A percentile compares a stretch with the other conserved stretches of the same genome.
Evolutionary conservation across 2,797 vertebrate genomes (phyloP).

Genomic region (Myripristis murdjan): DNA sequence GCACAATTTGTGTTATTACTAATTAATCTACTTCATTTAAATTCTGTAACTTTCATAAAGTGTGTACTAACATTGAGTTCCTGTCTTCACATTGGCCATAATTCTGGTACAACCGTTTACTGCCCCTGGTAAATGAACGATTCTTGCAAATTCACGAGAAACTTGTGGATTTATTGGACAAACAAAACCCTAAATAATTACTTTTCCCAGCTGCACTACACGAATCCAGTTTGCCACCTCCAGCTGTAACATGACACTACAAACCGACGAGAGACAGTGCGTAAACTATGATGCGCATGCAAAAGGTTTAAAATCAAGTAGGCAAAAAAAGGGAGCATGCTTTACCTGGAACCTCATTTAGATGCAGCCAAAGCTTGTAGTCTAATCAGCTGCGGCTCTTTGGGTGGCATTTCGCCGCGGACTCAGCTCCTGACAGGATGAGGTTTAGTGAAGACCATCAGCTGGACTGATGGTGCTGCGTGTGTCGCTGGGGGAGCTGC

Average conservation of each 20-base stretch:
- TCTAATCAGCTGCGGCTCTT: slow-evolving; percentile 52
- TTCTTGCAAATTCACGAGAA: background rate
- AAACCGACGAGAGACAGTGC: background rate
- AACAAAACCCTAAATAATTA: background rate
- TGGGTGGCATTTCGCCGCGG: slow-evolving; percentile 60
- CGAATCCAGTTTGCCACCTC: background rate
- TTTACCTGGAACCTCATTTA: slow-evolving; percentile 75
- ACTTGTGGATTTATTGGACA: background rate
- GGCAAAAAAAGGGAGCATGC: background rate
- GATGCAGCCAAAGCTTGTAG: slow-evolving; percentile 45
- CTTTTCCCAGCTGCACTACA: background rate
- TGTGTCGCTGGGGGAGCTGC: slow-evolving; percentile 49
- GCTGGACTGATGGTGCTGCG: slow-evolving; percentile 48
- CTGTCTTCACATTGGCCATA: too few relatives aligned
- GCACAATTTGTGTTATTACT: background rate
- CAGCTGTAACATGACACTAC: background rate
- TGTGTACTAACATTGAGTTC: background rate
- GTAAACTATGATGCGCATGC: background rate
- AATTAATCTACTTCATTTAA: slow-evolving; percentile 3
- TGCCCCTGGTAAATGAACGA: background rate
- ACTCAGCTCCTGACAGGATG: slow-evolving; percentile 40
- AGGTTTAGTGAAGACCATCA: slow-evolving; percentile 46
- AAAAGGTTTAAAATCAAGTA: background rate
- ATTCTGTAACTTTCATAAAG: background rate
- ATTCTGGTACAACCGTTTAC: too few relatives aligned